Evolutionary conservation across 2,113 vertebrate species (phyloP).

Genomic region (Psilopogon haemacephalus): DNA sequence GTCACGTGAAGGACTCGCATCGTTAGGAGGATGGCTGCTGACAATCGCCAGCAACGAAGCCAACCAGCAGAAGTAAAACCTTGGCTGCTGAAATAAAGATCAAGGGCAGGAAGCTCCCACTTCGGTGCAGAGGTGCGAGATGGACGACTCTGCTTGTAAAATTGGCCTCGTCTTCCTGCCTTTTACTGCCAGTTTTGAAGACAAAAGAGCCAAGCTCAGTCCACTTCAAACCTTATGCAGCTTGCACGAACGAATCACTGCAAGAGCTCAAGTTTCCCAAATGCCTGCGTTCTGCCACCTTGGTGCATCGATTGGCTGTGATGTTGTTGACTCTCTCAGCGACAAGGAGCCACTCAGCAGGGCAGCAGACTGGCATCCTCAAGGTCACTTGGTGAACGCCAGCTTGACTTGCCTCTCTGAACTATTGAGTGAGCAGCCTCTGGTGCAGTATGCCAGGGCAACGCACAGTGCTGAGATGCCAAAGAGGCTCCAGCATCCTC

Average conservation of each 20-base stretch:
- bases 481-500: neutral
- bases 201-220: neutral
- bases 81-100: neutral
- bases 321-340: neutral
- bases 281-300: neutral
- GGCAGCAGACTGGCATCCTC: neutral
- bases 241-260: neutral
- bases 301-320: neutral
- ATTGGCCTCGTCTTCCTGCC: neutral
- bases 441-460: neutral
- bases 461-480: neutral
- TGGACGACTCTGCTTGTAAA: neutral
- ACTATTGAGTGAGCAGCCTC: slow-evolving; percentile 66
- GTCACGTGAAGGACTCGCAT: slow-evolving; percentile 32
- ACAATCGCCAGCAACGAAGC: neutral
- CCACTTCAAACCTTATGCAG: neutral
- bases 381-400: slow-evolving; percentile 51
- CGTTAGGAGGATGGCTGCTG: neutral
- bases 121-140: neutral
- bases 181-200: neutral
- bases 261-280: neutral
- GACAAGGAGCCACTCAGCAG: neutral
- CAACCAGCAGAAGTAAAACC: neutral
- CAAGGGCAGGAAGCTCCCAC: neutral
- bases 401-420: slow-evolving; percentile 50